Base-by-base conservation (phyloP, 2,113 vertebrate species). In the Thunnus thynnus region DNA sequence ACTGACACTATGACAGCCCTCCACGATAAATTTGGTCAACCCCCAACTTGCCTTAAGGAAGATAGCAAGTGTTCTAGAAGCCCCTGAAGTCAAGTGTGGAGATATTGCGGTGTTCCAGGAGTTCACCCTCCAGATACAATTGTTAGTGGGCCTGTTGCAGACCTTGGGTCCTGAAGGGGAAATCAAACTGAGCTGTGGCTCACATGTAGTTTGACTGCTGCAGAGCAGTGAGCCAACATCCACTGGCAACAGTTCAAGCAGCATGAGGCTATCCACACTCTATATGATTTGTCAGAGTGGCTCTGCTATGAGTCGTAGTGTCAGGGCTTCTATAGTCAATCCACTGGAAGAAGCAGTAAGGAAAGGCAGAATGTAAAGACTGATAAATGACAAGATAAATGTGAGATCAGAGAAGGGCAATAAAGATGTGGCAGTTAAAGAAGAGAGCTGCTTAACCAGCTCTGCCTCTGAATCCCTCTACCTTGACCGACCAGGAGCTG, bases 41-140 rank as follows among this genome's bases (percentile, higher is more conserved):
- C 78, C 4, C 71, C 51, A 81, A 30, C 69, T 73, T 8, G 61
- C 78, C 16, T 25, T 57, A 12, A 13, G 46, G 41, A 64, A 47
- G 12, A 64, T 64, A 14, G 62, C 62, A 1, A 64, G 41, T 13
- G 41, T 64, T 12, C 12, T 47, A 6, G 62, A 64, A 20, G 13
- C n/a, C 32, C 55, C 69, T 7, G 16, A 72, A 2, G 20, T 58
- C 1, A 5, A 6, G 10, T 13, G 55, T 3, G 62, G 58, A 52
- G 77, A 17, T 46, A 66, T 12, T 5, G 41, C 13, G 2, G 58
- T 56, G 13, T 82, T 88, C 6, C 8, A 79, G 22, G 27, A 6
- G 55, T 84, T 84, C 13, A 17, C 57, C 2, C 70, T 81, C 4
- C 68, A 61, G 18, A 48, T 82, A 13, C 73, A 69, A 4, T 77